Evolutionary conservation across 2,888 invertebrate genomes (phyloP).

Genomic region (Dryocosmus kuriphilus): DNA sequence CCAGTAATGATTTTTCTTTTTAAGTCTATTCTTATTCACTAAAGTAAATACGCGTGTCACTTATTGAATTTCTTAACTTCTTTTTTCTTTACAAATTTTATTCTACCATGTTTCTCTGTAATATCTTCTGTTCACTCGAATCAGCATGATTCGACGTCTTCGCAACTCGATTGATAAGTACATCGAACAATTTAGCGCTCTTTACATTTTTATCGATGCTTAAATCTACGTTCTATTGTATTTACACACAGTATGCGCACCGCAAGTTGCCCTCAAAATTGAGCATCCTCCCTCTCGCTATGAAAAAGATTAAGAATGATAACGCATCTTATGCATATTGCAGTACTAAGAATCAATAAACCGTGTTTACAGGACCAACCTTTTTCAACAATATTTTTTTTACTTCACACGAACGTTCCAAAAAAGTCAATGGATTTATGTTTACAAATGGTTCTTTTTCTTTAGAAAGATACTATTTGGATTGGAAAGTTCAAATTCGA

Average conservation of each 20-base stretch:
- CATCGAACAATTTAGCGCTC: conserved; percentile 55
- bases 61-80: conserved; percentile 38
- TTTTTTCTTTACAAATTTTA: conserved; percentile 41
- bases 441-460: not conserved
- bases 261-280: conserved; percentile 53
- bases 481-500: no score
- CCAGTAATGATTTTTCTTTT: conserved; percentile 28
- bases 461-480: no score
- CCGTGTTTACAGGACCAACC: not conserved
- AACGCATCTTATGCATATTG: conserved; percentile 45
- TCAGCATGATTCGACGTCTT: conserved; percentile 41
- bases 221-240: conserved; percentile 45
- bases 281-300: conserved; percentile 52
- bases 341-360: conserved; percentile 47
- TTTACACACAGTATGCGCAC: conserved; percentile 60
- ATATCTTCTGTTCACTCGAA: conserved; percentile 42
- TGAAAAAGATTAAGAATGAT: conserved; percentile 40
- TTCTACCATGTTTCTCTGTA: conserved; percentile 47
- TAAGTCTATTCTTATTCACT: conserved; percentile 41
- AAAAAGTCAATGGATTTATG: conserved; percentile 66
- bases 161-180: conserved; percentile 54
- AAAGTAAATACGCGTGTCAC: conserved; percentile 47
- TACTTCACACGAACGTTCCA: conserved; percentile 56
- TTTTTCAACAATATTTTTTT: not conserved
- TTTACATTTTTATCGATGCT: conserved; percentile 52